phyloP scores from a whole-genome alignment of 2,113 vertebrate species.

The Prunella himalayana region DNA sequence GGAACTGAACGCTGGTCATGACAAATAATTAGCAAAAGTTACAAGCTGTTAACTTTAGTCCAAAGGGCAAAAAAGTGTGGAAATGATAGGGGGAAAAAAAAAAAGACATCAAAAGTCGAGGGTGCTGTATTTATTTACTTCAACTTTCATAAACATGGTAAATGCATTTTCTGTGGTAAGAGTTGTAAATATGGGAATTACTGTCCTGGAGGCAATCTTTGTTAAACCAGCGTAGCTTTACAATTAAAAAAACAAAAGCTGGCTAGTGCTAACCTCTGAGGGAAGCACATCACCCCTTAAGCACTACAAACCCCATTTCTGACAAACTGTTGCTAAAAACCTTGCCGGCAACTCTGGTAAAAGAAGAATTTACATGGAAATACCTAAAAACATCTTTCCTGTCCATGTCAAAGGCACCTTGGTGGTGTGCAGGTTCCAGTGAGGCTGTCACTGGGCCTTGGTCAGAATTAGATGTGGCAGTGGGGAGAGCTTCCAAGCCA shows the following conservation, averaged over 20 bases:
- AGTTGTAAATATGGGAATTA: conserved; percentile 28
- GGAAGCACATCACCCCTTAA: background rate
- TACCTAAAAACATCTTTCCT: background rate
- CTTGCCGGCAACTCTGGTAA: background rate
- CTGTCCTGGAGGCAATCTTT: conserved; percentile 24
- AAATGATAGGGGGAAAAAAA: background rate
- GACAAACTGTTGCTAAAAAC: background rate
- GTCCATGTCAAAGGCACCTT: background rate
- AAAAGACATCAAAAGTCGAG: background rate
- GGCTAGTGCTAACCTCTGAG: background rate
- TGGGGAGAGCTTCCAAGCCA: background rate
- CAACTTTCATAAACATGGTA: conserved; percentile 6
- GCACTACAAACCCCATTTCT: background rate
- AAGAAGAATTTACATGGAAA: background rate
- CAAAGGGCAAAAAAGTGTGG: background rate
- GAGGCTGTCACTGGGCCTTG: background rate
- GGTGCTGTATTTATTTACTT: background rate
- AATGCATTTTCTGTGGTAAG: conserved; percentile 20
- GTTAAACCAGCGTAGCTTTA: background rate
- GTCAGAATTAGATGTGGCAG: background rate
- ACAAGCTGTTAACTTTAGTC: background rate
- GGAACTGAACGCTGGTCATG: background rate
- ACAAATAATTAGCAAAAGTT: conserved; percentile 15
- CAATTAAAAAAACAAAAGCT: background rate
- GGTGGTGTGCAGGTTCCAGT: background rate